Conservation (phyloP, 2,888 invertebrate species). For the Koerneria pararmatus region DNA sequence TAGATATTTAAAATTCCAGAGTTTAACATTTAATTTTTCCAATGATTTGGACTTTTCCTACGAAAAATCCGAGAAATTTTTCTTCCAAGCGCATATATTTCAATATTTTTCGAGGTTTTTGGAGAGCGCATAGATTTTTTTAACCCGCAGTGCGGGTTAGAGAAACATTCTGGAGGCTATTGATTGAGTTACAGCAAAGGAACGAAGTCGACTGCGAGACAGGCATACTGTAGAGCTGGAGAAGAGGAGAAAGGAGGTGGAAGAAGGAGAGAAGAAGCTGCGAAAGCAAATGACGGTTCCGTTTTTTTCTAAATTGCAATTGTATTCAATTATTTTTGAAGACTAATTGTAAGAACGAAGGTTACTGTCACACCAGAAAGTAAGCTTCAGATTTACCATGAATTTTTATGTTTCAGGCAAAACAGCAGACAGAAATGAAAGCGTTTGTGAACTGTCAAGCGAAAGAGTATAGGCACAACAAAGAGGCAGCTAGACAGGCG, state of each 20-base stretch:
- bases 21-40: too few relatives aligned
- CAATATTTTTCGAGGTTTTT: too few relatives aligned
- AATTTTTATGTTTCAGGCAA: constrained; percentile 24
- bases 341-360: not conserved
- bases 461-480: constrained; percentile 87
- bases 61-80: too few relatives aligned
- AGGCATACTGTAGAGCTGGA: constrained; percentile 65
- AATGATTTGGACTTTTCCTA: too few relatives aligned
- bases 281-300: constrained; percentile 77
- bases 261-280: constrained; percentile 84
- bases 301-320: not conserved
- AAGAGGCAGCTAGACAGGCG: constrained; percentile 82
- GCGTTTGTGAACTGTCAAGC: constrained; percentile 86
- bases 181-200: constrained; percentile 67
- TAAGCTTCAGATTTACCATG: not conserved
- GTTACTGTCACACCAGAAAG: not conserved
- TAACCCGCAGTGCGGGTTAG: too few relatives aligned
- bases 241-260: constrained; percentile 75
- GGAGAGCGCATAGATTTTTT: too few relatives aligned
- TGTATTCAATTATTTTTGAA: not conserved
- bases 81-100: too few relatives aligned
- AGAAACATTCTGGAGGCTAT: not conserved
- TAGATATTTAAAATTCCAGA: too few relatives aligned
- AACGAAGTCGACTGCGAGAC: constrained; percentile 82
- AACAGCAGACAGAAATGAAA: constrained; percentile 85